phyloP scores from a whole-genome alignment of 53 echinoderm and acorn worm genomes.

The Actinopyga echinites region DNA sequence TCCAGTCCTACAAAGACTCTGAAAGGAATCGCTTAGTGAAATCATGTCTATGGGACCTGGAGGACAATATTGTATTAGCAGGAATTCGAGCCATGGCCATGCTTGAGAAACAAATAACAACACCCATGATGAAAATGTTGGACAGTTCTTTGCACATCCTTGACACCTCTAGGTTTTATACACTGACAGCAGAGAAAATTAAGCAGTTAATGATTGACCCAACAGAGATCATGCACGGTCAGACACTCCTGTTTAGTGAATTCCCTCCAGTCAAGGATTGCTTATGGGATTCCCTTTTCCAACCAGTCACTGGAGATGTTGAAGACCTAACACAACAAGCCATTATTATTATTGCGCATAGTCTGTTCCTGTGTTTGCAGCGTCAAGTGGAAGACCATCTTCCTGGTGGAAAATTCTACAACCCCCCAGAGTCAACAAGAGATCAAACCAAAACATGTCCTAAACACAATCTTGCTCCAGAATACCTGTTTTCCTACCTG shows the following conservation, averaged over 20 bases:
- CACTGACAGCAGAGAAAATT: conserved; percentile 41
- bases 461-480: conserved; percentile 48
- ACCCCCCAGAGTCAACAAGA: conserved; percentile 31
- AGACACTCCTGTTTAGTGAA: conserved; percentile 47
- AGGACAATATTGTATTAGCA: not conserved
- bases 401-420: conserved; percentile 55
- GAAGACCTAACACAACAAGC: conserved; percentile 64
- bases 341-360: conserved; percentile 48
- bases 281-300: conserved; percentile 46
- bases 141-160: conserved; percentile 55
- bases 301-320: conserved; percentile 35
- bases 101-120: conserved; percentile 12
- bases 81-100: conserved; percentile 7
- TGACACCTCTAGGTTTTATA: conserved; percentile 56
- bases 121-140: conserved; percentile 54
- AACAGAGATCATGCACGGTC: conserved; percentile 46
- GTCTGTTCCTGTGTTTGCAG: conserved; percentile 33
- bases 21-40: conserved; percentile 35
- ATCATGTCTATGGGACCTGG: conserved; percentile 43
- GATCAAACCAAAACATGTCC: conserved; percentile 44
- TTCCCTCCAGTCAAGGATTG: conserved; percentile 56
- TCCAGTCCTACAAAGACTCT: not conserved
- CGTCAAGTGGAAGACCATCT: conserved; percentile 57
- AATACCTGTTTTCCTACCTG: conserved; percentile 44
- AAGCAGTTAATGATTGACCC: conserved; percentile 60